Percentiles rank a stretch among this genome's conserved stretches.
Evolutionary conservation across 2,888 invertebrate species (phyloP).

Genomic region (Iselma pallidipennis): DNA sequence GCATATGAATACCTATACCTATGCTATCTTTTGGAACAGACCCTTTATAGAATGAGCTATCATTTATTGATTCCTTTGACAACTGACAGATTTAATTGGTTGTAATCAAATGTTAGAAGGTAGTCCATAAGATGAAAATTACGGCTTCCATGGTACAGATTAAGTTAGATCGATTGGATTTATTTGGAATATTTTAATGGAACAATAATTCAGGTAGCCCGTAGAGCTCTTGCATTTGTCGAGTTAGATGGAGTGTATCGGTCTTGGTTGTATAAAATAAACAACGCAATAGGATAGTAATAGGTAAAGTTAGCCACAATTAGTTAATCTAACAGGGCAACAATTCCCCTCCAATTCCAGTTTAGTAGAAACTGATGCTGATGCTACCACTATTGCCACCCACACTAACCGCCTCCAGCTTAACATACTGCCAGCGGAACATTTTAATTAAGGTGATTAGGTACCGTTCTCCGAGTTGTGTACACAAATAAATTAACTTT

Average conservation of each 20-base stretch:
- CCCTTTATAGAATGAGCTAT: too few relatives aligned
- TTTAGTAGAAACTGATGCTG: neutral
- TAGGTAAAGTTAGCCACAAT: conserved; percentile 55
- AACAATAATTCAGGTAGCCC: conserved; percentile 34
- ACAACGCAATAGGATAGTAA: conserved; percentile 53
- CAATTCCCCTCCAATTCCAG: neutral
- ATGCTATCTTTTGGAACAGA: too few relatives aligned
- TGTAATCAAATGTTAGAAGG: too few relatives aligned
- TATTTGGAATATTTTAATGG: conserved; percentile 24
- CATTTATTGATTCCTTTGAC: too few relatives aligned
- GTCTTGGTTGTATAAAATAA: conserved; percentile 40
- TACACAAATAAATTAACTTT: conserved; percentile 58
- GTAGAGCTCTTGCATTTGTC: neutral
- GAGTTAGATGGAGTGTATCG: conserved; percentile 9
- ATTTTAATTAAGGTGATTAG: conserved; percentile 59
- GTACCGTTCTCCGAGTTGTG: conserved; percentile 52
- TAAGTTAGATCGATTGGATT: neutral
- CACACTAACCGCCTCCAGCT: neutral
- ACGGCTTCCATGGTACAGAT: too few relatives aligned
- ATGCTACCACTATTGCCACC: neutral
- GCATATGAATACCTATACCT: too few relatives aligned
- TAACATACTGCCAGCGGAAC: conserved; percentile 40
- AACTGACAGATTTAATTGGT: too few relatives aligned
- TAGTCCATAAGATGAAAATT: too few relatives aligned
- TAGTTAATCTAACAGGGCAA: conserved; percentile 50